Evolutionary conservation across 2,888 invertebrate genomes (phyloP).

Genomic region (Drosophila prolongata): DNA sequence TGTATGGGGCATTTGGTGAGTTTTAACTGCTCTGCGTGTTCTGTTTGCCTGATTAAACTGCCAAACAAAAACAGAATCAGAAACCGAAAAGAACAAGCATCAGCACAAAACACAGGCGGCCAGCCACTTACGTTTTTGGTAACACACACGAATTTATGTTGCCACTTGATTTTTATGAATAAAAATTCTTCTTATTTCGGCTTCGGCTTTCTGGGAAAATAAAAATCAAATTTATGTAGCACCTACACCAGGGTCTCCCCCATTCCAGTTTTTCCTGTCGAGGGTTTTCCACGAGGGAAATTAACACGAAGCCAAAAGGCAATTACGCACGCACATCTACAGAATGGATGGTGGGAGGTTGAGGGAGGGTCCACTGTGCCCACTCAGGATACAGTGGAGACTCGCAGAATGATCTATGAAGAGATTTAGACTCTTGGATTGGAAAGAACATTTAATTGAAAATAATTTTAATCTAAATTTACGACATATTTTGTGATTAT

Average conservation of each 20-base stretch:
- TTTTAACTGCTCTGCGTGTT: constrained; percentile 74
- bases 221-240: constrained; percentile 73
- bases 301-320: constrained; percentile 68
- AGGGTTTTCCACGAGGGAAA: constrained; percentile 48
- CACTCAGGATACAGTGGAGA: constrained; percentile 8
- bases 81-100: neutral
- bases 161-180: constrained; percentile 67
- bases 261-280: constrained; percentile 28
- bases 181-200: constrained; percentile 61
- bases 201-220: constrained; percentile 62
- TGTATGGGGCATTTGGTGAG: constrained; percentile 68
- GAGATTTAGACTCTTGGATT: neutral
- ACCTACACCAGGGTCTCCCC: constrained; percentile 42
- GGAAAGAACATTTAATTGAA: too few relatives aligned
- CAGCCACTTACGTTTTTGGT: constrained; percentile 59
- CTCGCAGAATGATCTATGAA: constrained; percentile 3
- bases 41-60: constrained; percentile 65
- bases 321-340: constrained; percentile 67
- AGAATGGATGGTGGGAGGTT: neutral
- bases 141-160: constrained; percentile 66
- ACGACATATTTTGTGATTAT: too few relatives aligned
- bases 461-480: too few relatives aligned
- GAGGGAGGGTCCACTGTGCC: constrained; percentile 15
- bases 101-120: neutral
- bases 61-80: constrained; percentile 16